Percentiles rank a stretch among this genome's conserved stretches.
These are phyloP conservation scores for Aldrovandia affinis DNA, from an alignment of 2,797 vertebrate genomes.

Conservation along the genomic window DNA sequence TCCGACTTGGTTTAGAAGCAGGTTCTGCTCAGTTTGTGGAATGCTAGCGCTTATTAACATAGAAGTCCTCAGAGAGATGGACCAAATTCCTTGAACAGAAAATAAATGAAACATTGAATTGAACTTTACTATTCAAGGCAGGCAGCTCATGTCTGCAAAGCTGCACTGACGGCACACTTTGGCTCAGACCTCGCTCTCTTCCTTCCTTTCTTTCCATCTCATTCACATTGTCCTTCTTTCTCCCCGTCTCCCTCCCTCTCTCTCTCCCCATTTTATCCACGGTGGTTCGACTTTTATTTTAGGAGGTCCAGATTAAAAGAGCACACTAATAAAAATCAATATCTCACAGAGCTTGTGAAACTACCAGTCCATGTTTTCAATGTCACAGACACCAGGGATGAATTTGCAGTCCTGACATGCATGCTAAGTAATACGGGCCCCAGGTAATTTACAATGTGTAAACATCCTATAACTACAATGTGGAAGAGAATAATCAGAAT, in stretches of 20 bases:
- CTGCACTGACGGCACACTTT: slow-evolving; percentile 1
- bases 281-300: slow-evolving; percentile 4
- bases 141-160: not conserved
- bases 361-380: slow-evolving; percentile 18
- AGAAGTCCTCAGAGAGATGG: slow-evolving; percentile 1
- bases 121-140: slow-evolving; percentile 28
- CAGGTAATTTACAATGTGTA: not conserved
- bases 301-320: not conserved
- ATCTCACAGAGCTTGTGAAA: slow-evolving; percentile 17
- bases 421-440: not conserved
- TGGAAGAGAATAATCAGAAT: not conserved
- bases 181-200: slow-evolving; percentile 4
- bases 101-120: slow-evolving; percentile 21
- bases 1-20: too few relatives aligned
- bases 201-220: not conserved
- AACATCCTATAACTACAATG: not conserved
- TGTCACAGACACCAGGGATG: slow-evolving; percentile 15
- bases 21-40: slow-evolving; percentile 2
- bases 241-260: not conserved
- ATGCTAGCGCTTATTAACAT: not conserved
- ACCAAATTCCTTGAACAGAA: slow-evolving; percentile 26
- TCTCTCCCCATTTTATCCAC: not conserved
- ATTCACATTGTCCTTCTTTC: not conserved
- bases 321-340: not conserved
- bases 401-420: not conserved